Evolutionary conservation across 2,113 vertebrate species (phyloP).

Genomic region (Calypte anna): DNA sequence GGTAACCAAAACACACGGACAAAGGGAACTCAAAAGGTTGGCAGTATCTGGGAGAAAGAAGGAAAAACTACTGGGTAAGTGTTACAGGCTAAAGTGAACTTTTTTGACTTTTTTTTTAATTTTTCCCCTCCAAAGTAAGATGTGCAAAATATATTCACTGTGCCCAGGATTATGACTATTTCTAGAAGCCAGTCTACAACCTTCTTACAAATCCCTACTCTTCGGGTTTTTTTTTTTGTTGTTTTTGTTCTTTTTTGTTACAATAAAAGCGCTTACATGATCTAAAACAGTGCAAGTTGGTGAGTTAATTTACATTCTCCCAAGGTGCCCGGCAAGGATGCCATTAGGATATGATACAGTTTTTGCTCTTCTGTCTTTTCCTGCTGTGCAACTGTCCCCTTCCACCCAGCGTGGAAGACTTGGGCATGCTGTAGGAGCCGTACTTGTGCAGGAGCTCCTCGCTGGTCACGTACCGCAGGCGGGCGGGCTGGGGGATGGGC

Average conservation of each 20-base stretch:
- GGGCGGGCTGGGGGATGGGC: conserved; percentile 91
- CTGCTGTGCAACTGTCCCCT: conserved; percentile 91
- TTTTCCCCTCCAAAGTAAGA: conserved; percentile 70
- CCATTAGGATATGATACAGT: conserved; percentile 95
- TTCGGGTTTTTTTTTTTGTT: background rate
- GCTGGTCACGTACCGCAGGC: conserved; percentile 91
- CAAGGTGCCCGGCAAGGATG: conserved; percentile 39
- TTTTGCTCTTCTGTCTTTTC: conserved; percentile 98
- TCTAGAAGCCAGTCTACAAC: conserved; percentile 57
- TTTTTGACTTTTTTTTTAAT: background rate
- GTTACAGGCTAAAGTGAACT: conserved; percentile 64
- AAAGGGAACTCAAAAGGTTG: conserved; percentile 14
- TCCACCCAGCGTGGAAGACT: conserved; percentile 83
- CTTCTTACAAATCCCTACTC: conserved; percentile 38
- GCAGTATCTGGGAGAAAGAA: conserved; percentile 55
- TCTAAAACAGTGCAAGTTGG: conserved; percentile 84
- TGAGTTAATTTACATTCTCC: conserved; percentile 82
- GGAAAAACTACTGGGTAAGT: conserved; percentile 66
- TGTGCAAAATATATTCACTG: conserved; percentile 82
- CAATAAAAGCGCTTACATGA: conserved; percentile 74
- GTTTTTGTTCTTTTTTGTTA: conserved; percentile 10
- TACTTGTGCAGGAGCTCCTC: conserved; percentile 96
- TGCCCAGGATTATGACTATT: conserved; percentile 75
- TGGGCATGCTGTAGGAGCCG: conserved; percentile 82
- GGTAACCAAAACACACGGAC: conserved; percentile 35